These are phyloP conservation scores for Seriola dumerili DNA, from an alignment of 2,113 vertebrate species.

Conservation along the genomic window DNA sequence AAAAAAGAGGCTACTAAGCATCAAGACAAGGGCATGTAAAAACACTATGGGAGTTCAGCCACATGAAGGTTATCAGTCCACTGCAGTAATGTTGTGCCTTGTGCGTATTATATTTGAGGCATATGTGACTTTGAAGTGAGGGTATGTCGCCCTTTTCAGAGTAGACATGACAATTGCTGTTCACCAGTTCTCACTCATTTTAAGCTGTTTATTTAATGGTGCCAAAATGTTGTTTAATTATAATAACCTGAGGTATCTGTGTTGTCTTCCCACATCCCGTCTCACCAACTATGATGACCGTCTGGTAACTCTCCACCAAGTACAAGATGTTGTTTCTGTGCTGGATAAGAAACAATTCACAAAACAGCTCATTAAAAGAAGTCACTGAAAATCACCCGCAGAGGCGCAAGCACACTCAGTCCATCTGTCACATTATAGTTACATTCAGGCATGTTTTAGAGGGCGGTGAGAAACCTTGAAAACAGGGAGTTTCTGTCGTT, in stretches of 20 bases:
- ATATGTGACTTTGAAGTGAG: constrained; percentile 9
- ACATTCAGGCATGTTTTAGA: background rate
- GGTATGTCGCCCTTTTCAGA: background rate
- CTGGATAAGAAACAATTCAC: constrained; percentile 79
- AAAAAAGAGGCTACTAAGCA: constrained; percentile 50
- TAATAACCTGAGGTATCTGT: constrained; percentile 94
- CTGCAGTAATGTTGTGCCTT: constrained; percentile 31
- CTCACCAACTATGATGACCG: constrained; percentile 96
- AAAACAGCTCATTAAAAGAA: background rate
- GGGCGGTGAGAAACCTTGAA: constrained; percentile 89
- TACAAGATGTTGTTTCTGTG: constrained; percentile 99
- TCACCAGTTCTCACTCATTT: background rate
- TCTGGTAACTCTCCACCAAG: constrained; percentile 95
- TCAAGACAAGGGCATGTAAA: constrained; percentile 57
- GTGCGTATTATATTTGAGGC: background rate
- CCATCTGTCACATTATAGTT: background rate
- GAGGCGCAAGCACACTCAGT: background rate
- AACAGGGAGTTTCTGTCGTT: constrained; percentile 96
- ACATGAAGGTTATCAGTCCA: constrained; percentile 28
- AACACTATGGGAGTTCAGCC: constrained; percentile 18
- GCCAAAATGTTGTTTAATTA: background rate
- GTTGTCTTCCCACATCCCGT: constrained; percentile 98
- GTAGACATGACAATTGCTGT: background rate
- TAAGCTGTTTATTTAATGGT: background rate
- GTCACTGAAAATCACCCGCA: background rate